These are phyloP conservation scores for Distichodus sexfasciatus DNA, from an alignment of 2,797 vertebrate species.

Conservation along the genomic window DNA sequence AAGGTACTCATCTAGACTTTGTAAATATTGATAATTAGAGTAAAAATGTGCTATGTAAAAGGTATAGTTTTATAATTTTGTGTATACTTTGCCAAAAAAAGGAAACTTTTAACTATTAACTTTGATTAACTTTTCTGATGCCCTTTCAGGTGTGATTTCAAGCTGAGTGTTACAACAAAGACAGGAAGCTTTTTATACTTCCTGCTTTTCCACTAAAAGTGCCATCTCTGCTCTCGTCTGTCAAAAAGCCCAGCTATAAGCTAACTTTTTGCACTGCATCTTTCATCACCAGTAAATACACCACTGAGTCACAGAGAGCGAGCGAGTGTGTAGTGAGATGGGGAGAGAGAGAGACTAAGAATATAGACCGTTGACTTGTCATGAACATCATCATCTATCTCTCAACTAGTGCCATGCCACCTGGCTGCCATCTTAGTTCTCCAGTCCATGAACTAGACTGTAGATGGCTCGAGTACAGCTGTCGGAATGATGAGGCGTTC, in stretches of 20 bases:
- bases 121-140: constrained; percentile 50
- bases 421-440: constrained; percentile 55
- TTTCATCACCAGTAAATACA: constrained; percentile 56
- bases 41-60: too few species aligned
- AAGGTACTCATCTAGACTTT: too few species aligned
- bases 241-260: constrained; percentile 38
- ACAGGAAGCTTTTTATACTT: too few species aligned
- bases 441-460: constrained; percentile 66
- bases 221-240: constrained; percentile 68
- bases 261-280: constrained; percentile 41
- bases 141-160: constrained; percentile 53
- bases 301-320: constrained; percentile 40
- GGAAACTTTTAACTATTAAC: too few species aligned
- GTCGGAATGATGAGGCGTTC: constrained; percentile 56
- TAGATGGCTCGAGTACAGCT: constrained; percentile 68
- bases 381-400: constrained; percentile 52
- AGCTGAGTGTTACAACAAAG: constrained; percentile 64
- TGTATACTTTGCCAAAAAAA: too few species aligned
- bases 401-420: constrained; percentile 53
- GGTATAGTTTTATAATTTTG: too few species aligned
- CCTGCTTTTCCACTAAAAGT: constrained; percentile 69
- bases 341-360: constrained; percentile 32
- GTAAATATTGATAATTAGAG: too few species aligned
- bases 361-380: constrained; percentile 63
- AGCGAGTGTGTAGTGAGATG: constrained; percentile 22